Evolutionary conservation across 2,888 invertebrate species (phyloP).

Genomic region (Sympetrum striolatum): DNA sequence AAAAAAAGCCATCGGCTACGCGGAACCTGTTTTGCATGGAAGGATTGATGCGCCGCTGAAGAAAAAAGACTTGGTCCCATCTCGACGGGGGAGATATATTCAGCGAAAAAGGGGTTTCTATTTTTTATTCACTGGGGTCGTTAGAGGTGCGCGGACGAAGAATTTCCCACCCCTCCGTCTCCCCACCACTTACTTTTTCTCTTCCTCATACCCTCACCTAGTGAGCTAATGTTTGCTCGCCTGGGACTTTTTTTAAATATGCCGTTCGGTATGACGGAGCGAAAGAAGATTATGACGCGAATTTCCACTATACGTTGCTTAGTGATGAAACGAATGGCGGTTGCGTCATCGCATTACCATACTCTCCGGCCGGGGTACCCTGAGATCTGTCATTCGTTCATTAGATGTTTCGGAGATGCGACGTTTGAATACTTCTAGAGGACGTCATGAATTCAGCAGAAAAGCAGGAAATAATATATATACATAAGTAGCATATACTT

Average conservation of each 20-base stretch:
- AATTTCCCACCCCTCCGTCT: neutral
- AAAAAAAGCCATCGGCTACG: constrained; percentile 41
- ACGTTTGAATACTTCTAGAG: no score
- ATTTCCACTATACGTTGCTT: no score
- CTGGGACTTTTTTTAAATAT: neutral
- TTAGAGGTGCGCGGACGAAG: neutral
- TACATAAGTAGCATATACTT: no score
- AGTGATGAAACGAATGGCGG: no score
- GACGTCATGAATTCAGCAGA: no score
- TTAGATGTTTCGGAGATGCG: no score
- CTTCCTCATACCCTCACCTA: neutral
- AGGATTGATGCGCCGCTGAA: neutral
- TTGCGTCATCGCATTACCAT: no score
- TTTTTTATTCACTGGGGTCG: constrained; percentile 14
- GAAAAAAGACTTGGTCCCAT: constrained; percentile 1
- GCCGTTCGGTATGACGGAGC: no score
- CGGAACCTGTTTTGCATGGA: constrained; percentile 27
- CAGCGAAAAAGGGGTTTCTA: constrained; percentile 12
- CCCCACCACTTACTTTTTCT: neutral
- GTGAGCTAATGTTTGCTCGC: neutral
- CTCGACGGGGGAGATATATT: constrained; percentile 37
- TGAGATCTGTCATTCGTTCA: no score
- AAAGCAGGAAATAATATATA: no score
- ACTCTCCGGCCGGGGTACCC: no score
- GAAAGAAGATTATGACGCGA: no score